Evolutionary conservation across 2,113 vertebrate genomes (phyloP).

Genomic region (Petaurus breviceps): DNA sequence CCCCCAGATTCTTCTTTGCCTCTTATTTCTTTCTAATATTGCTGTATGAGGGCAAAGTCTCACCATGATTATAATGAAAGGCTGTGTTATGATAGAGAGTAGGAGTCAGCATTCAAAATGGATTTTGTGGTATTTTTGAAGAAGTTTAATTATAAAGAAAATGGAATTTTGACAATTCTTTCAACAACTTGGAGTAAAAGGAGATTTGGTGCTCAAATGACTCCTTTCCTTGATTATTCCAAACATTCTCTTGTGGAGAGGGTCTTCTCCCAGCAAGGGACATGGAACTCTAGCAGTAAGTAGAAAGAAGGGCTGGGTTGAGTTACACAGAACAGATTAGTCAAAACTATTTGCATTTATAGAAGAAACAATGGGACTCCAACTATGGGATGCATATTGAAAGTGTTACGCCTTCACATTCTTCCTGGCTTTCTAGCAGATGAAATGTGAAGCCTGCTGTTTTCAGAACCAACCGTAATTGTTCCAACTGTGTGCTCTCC

Average conservation of each 20-base stretch:
- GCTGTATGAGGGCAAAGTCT: rapidly evolving
- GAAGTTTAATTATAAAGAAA: constrained; percentile 39
- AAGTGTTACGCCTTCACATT: not conserved
- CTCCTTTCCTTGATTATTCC: constrained; percentile 15
- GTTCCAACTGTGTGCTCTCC: not conserved
- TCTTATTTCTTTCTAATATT: not conserved
- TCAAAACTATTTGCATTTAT: not conserved
- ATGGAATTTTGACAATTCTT: constrained; percentile 21
- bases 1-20: not conserved
- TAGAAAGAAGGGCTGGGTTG: not conserved
- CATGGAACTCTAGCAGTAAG: too few relatives aligned
- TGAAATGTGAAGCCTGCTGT: not conserved
- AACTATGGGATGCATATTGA: too few relatives aligned
- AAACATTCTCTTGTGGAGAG: not conserved
- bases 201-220: not conserved
- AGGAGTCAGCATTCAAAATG: not conserved
- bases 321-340: not conserved
- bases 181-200: not conserved
- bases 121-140: constrained; percentile 29
- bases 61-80: rapidly evolving
- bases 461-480: not conserved
- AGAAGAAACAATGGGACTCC: not conserved
- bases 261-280: not conserved
- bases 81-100: rapidly evolving
- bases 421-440: not conserved